phyloP scores from a whole-genome alignment of 1,140 invertebrate species.

The Drosophila cardini region DNA sequence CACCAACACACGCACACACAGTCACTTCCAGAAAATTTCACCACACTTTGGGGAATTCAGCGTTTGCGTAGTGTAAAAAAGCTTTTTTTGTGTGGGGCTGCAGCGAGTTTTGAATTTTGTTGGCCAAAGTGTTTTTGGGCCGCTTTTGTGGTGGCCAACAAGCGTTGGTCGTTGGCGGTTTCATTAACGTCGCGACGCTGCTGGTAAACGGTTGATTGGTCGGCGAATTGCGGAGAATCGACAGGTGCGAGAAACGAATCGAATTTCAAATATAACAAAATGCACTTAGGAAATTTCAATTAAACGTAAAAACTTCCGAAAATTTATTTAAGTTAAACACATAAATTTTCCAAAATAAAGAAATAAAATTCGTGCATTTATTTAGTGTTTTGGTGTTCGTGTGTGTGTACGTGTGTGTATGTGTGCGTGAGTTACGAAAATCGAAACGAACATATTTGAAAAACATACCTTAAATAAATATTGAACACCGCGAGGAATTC shows the following conservation, averaged over 20 bases:
- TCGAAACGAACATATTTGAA: conserved; percentile 44
- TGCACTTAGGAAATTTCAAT: conserved; percentile 36
- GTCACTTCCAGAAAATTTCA: conserved; percentile 4
- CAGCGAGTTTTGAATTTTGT: conserved; percentile 24
- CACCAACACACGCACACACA: too few species aligned
- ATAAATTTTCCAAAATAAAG: conserved; percentile 24
- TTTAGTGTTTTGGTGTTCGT: conserved; percentile 30
- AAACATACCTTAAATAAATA: conserved; percentile 52
- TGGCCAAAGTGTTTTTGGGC: conserved; percentile 22
- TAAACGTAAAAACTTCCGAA: conserved; percentile 17
- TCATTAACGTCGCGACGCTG: conserved; percentile 76
- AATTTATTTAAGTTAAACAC: conserved; percentile 22
- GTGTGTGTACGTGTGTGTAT: conserved; percentile 3
- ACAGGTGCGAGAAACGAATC: conserved; percentile 31
- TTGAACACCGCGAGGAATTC: conserved; percentile 61
- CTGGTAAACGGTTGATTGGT: conserved; percentile 64
- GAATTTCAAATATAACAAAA: conserved; percentile 21
- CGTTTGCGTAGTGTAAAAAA: conserved; percentile 43
- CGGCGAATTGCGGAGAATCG: conserved; percentile 23
- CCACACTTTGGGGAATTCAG: conserved; percentile 33
- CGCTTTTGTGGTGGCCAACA: conserved; percentile 49
- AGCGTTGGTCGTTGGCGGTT: conserved; percentile 40
- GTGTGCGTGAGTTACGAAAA: conserved; percentile 31
- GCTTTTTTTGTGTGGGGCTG: conserved; percentile 19
- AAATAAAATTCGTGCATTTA: conserved; percentile 21